These are phyloP conservation scores for Scaptomyza flava DNA, from an alignment of 2,888 invertebrate species.

Conservation along the genomic window DNA sequence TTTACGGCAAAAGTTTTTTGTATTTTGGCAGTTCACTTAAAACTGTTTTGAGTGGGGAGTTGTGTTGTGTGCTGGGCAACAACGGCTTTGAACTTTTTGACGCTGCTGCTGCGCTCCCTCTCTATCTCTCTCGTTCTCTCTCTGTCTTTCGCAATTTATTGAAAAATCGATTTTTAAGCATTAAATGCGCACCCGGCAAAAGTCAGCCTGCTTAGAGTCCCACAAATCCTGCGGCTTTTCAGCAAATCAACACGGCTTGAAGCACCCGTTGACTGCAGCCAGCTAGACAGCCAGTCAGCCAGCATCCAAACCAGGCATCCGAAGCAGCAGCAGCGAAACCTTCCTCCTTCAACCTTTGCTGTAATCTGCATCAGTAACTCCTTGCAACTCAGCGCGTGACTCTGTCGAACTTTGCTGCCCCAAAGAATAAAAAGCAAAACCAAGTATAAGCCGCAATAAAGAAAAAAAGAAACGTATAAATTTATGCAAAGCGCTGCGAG, in stretches of 20 bases:
- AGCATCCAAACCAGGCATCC: not conserved
- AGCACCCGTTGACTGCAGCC: conserved; percentile 43
- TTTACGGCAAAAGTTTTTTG: conserved; percentile 73
- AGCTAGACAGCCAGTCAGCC: not conserved
- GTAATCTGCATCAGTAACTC: conserved; percentile 35
- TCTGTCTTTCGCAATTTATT: conserved; percentile 65
- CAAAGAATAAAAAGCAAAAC: conserved; percentile 17
- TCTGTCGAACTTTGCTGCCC: conserved; percentile 70
- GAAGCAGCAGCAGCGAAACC: conserved; percentile 5
- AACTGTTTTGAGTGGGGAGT: conserved; percentile 44
- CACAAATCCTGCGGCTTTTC: conserved; percentile 78
- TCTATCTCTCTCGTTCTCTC: not conserved
- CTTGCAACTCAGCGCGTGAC: conserved; percentile 69
- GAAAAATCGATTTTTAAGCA: conserved; percentile 76
- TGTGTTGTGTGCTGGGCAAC: conserved; percentile 35
- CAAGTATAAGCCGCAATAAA: conserved; percentile 26
- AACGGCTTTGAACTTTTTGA: conserved; percentile 70
- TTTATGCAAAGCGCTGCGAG: conserved; percentile 77
- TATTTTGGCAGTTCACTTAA: conserved; percentile 69
- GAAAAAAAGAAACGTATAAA: conserved; percentile 43
- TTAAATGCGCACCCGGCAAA: conserved; percentile 58
- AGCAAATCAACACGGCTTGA: conserved; percentile 74
- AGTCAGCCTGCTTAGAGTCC: conserved; percentile 64
- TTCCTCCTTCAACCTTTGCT: conserved; percentile 4
- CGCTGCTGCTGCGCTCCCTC: not conserved